phyloP scores from a whole-genome alignment of 2,797 vertebrate genomes.

The Arrhamphus sclerolepis region DNA sequence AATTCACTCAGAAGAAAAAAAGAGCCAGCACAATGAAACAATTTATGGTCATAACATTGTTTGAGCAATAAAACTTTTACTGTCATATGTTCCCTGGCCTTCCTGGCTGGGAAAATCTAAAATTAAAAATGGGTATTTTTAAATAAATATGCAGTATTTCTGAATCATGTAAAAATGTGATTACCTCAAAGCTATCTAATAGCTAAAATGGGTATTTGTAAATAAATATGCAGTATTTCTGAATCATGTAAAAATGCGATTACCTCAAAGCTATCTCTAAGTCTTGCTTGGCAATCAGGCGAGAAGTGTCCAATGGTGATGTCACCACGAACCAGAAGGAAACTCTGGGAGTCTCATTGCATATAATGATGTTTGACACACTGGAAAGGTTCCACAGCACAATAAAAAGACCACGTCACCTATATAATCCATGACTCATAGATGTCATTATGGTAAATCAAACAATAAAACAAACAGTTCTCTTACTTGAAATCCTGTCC shows the following conservation, averaged over 20 bases:
- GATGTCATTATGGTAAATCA: background rate
- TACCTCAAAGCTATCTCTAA: slow-evolving; percentile 80
- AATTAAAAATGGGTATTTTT: too few species aligned
- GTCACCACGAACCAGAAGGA: slow-evolving; percentile 82
- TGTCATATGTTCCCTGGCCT: too few species aligned
- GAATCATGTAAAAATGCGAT: slow-evolving; percentile 36
- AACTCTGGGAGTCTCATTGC: slow-evolving; percentile 71
- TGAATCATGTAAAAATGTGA: slow-evolving; percentile 31
- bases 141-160: background rate
- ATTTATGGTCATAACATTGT: too few species aligned
- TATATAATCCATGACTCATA: slow-evolving; percentile 21
- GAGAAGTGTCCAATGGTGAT: background rate
- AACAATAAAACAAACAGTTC: background rate
- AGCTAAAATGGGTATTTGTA: too few species aligned
- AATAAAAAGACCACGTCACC: slow-evolving; percentile 4
- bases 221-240: background rate
- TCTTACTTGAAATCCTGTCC: slow-evolving; percentile 85
- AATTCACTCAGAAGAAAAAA: too few species aligned
- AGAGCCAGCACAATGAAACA: too few species aligned
- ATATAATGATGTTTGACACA: slow-evolving; percentile 70
- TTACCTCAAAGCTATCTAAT: slow-evolving; percentile 78
- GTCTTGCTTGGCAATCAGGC: slow-evolving; percentile 1
- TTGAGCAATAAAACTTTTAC: too few species aligned
- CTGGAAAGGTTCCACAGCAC: slow-evolving; percentile 56
- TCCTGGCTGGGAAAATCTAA: too few species aligned